Conservation (phyloP, 2,113 vertebrate species). For the Psettodes erumei region DNA sequence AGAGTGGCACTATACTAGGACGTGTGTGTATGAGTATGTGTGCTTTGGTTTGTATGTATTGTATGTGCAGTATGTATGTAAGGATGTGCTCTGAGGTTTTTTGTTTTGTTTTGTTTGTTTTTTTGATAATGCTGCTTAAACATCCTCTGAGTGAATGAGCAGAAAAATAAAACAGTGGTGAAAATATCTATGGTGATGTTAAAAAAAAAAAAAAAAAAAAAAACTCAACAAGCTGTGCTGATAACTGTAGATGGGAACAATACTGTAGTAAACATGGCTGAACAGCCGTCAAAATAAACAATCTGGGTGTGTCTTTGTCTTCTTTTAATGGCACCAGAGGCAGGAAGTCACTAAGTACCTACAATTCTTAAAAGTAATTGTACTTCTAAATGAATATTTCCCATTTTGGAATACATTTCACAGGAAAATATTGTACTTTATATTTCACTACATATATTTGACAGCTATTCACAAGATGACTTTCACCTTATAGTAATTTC, state of each 20-base stretch:
- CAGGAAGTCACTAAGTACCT: not conserved
- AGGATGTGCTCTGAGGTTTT: slow-evolving; percentile 73
- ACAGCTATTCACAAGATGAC: too few relatives aligned
- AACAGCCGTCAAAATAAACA: slow-evolving; percentile 67
- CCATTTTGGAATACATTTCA: too few relatives aligned
- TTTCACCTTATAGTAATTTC: too few relatives aligned
- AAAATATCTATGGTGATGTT: slow-evolving; percentile 76
- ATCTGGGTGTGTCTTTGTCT: slow-evolving; percentile 37
- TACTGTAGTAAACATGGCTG: slow-evolving; percentile 79
- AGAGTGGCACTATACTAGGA: slow-evolving; percentile 75
- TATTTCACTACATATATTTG: too few relatives aligned
- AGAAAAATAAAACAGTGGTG: slow-evolving; percentile 75
- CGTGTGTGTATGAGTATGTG: slow-evolving; percentile 68
- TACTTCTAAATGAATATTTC: too few relatives aligned
- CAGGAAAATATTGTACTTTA: too few relatives aligned
- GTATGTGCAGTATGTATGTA: slow-evolving; percentile 71
- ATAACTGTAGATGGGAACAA: slow-evolving; percentile 83
- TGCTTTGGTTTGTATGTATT: slow-evolving; percentile 71
- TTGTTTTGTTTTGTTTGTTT: too few relatives aligned
- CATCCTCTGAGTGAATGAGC: slow-evolving; percentile 75
- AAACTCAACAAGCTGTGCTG: slow-evolving; percentile 77
- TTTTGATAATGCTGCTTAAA: slow-evolving; percentile 82
- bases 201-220: slow-evolving; percentile 64
- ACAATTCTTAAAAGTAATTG: too few relatives aligned
- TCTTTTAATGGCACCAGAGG: not conserved